A percentile compares a stretch with the other conserved stretches of the same genome.
Evolutionary conservation across 2,888 invertebrate genomes (phyloP).

Genomic region (Siphlonurus alternatus): DNA sequence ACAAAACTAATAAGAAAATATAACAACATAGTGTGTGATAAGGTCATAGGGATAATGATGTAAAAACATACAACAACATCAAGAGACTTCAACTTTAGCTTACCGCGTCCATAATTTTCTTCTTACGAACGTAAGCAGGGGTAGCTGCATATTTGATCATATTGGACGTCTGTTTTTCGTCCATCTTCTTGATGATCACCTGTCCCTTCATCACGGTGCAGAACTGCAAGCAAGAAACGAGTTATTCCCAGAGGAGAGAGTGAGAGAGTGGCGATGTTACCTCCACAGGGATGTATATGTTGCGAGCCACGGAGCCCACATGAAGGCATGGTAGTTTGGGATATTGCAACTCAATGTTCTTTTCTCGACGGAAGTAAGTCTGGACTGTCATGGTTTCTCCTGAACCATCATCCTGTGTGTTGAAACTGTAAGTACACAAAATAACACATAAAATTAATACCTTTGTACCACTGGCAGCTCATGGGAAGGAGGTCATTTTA

Average conservation of each 20-base stretch:
- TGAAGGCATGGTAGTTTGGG: conserved; percentile 69
- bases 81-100: too few species aligned
- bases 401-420: too few species aligned
- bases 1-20: too few species aligned
- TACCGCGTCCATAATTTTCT: conserved; percentile 61
- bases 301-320: conserved; percentile 40
- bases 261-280: conserved; percentile 18
- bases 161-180: conserved; percentile 60
- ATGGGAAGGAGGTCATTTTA: too few species aligned
- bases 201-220: conserved; percentile 66
- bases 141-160: conserved; percentile 84
- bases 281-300: conserved; percentile 30
- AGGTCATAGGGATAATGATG: too few species aligned
- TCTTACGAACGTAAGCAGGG: conserved; percentile 52
- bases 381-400: conserved; percentile 27
- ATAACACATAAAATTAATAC: too few species aligned
- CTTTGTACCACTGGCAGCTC: too few species aligned
- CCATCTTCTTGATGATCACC: conserved; percentile 59
- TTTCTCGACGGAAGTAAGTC: conserved; percentile 28
- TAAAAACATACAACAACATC: too few species aligned
- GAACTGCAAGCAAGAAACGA: conserved; percentile 26
- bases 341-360: conserved; percentile 33
- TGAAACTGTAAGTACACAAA: too few species aligned
- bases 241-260: neutral
- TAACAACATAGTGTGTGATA: too few species aligned